A percentile compares a stretch with the other conserved stretches of the same genome.
These are phyloP conservation scores for Dendroctonus valens DNA, from an alignment of 1,140 invertebrate species.

Conservation along the genomic window DNA sequence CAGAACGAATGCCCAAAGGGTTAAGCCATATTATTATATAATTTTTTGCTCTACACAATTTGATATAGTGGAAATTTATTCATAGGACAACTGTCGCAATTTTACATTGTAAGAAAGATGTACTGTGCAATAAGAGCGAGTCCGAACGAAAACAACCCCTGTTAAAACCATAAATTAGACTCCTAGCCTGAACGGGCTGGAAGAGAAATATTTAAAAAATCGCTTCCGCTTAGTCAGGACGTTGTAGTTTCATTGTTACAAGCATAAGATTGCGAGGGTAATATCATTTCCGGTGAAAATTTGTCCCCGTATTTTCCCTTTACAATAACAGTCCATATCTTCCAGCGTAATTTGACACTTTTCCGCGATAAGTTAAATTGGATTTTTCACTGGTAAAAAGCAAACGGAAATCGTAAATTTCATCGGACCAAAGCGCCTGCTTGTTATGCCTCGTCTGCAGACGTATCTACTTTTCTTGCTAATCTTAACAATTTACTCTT, in stretches of 20 bases:
- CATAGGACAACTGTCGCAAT: constrained; percentile 26
- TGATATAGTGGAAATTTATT: constrained; percentile 26
- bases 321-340: constrained; percentile 27
- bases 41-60: constrained; percentile 17
- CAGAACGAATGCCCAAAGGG: constrained; percentile 19
- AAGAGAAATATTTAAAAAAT: constrained; percentile 32
- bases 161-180: constrained; percentile 20
- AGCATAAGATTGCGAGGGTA: constrained; percentile 29
- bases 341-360: constrained; percentile 28
- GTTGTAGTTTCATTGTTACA: constrained; percentile 26
- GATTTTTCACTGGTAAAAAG: constrained; percentile 16
- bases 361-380: constrained; percentile 28
- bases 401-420: not conserved
- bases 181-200: constrained; percentile 15
- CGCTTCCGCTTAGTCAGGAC: constrained; percentile 27
- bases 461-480: too few species aligned
- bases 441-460: too few species aligned
- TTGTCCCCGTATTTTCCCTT: constrained; percentile 23
- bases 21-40: constrained; percentile 25
- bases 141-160: constrained; percentile 20
- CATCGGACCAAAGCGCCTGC: too few species aligned
- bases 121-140: constrained; percentile 11
- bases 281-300: constrained; percentile 30
- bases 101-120: constrained; percentile 11
- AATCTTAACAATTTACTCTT: too few species aligned